Evolutionary conservation across 1,140 invertebrate genomes (phyloP).

Genomic region (Penaeus vannamei): DNA sequence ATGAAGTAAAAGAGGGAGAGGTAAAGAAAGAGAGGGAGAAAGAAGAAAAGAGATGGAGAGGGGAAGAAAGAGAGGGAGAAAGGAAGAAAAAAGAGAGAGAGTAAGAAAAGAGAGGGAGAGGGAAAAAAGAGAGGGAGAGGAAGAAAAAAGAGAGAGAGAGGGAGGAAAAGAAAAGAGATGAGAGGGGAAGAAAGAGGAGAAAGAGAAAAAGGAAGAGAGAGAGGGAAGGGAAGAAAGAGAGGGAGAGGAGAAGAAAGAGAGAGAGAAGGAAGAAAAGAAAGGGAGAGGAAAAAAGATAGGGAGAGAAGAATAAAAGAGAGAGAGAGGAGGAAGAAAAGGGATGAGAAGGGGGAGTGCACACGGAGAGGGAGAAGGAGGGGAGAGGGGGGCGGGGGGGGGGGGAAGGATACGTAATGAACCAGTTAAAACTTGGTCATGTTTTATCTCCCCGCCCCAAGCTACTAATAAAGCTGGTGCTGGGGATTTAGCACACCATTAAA

Average conservation of each 20-base stretch:
- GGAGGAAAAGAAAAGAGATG: not conserved
- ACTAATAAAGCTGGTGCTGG: constrained; percentile 62
- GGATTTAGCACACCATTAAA: constrained; percentile 65
- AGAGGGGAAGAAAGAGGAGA: not conserved
- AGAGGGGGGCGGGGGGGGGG: not conserved
- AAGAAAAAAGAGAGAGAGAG: not conserved
- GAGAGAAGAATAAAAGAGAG: not conserved
- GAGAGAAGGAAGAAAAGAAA: too few relatives aligned
- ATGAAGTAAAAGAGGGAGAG: too few relatives aligned
- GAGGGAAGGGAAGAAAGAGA: not conserved
- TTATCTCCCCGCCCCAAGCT: constrained; percentile 60
- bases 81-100: too few relatives aligned
- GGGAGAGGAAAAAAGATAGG: constrained; percentile 34
- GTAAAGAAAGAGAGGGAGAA: too few relatives aligned
- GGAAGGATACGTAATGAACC: constrained; percentile 53
- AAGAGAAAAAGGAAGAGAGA: not conserved
- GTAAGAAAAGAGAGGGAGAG: too few relatives aligned
- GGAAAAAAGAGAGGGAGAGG: constrained; percentile 48
- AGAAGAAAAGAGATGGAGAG: too few relatives aligned
- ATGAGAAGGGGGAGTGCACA: too few relatives aligned
- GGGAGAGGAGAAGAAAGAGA: too few relatives aligned
- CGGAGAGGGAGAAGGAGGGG: not conserved
- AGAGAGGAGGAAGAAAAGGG: not conserved
- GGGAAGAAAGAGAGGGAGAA: too few relatives aligned
- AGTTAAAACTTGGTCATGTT: constrained; percentile 63